A percentile compares a stretch with the other conserved stretches of the same genome.
These are phyloP conservation scores for Drosophila buzzatii DNA, from an alignment of 2,888 invertebrate genomes.

Conservation along the genomic window DNA sequence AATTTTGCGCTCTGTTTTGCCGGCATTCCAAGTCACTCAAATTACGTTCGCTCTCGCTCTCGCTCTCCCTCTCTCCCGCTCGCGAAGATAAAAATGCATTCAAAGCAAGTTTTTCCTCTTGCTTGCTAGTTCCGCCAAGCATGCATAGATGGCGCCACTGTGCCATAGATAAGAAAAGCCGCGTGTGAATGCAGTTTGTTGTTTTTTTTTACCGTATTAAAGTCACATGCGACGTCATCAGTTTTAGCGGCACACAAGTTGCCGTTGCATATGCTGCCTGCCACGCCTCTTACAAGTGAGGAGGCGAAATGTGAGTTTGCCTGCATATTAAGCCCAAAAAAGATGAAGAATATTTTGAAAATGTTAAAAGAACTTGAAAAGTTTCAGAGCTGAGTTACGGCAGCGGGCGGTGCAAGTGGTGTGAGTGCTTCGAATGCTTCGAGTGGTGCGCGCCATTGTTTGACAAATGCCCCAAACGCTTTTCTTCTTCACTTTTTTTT, in stretches of 20 bases:
- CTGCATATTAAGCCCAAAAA: conserved; percentile 45
- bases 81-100: conserved; percentile 52
- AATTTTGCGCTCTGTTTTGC: conserved; percentile 50
- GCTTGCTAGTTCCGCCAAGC: conserved; percentile 45
- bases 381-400: conserved; percentile 41
- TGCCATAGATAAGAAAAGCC: conserved; percentile 40
- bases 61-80: not conserved
- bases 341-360: conserved; percentile 57
- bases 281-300: conserved; percentile 65
- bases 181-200: conserved; percentile 38
- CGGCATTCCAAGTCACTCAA: conserved; percentile 43
- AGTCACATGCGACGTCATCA: conserved; percentile 73
- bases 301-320: not conserved
- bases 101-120: conserved; percentile 29
- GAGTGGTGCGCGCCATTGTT: conserved; percentile 40
- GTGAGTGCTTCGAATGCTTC: conserved; percentile 25
- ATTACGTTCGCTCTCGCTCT: not conserved
- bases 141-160: conserved; percentile 63
- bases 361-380: conserved; percentile 46
- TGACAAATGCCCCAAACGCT: conserved; percentile 29
- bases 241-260: conserved; percentile 71
- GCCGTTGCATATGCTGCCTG: conserved; percentile 67
- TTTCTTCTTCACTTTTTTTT: not conserved
- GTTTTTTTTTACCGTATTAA: conserved; percentile 12
- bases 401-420: conserved; percentile 49